A percentile compares a stretch with the other conserved stretches of the same genome.
Evolutionary conservation across 2,888 invertebrate genomes (phyloP).

Genomic region (Ferdinandea cuprea): DNA sequence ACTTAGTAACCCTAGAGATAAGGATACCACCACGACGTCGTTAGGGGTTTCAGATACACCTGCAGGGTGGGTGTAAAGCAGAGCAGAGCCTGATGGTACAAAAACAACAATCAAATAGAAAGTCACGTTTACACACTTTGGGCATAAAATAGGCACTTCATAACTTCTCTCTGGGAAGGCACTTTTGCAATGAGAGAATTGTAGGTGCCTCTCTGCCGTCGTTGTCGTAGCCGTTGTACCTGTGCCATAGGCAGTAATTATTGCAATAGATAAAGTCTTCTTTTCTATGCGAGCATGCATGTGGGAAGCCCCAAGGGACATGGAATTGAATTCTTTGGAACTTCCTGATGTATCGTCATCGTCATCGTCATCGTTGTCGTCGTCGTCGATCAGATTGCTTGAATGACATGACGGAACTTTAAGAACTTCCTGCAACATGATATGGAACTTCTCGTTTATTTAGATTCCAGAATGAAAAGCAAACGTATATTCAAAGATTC

Average conservation of each 20-base stretch:
- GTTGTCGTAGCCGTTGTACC: no score
- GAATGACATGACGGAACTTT: conserved; percentile 22
- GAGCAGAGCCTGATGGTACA: conserved; percentile 37
- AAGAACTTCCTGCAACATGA: conserved; percentile 33
- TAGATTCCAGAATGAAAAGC: not conserved
- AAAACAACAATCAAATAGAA: conserved; percentile 66
- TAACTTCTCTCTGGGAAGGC: conserved; percentile 26
- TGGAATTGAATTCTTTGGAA: conserved; percentile 40
- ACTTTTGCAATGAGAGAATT: conserved; percentile 15
- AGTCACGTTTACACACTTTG: conserved; percentile 67
- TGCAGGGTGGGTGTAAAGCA: conserved; percentile 35
- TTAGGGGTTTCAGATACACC: conserved; percentile 46
- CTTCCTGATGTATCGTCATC: conserved; percentile 16
- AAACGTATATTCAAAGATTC: not conserved
- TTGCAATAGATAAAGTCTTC: conserved; percentile 14
- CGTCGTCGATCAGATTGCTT: conserved; percentile 46
- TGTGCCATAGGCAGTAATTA: conserved; percentile 32
- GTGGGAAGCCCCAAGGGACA: not conserved
- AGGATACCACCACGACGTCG: conserved; percentile 57
- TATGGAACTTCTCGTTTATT: conserved; percentile 25
- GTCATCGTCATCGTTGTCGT: no score
- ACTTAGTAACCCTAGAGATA: conserved; percentile 56
- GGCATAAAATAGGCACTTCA: conserved; percentile 45
- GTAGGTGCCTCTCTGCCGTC: conserved; percentile 19
- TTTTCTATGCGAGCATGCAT: not conserved